Evolutionary conservation across 1,140 invertebrate species (phyloP).

Genomic region (Augochlora pura): DNA sequence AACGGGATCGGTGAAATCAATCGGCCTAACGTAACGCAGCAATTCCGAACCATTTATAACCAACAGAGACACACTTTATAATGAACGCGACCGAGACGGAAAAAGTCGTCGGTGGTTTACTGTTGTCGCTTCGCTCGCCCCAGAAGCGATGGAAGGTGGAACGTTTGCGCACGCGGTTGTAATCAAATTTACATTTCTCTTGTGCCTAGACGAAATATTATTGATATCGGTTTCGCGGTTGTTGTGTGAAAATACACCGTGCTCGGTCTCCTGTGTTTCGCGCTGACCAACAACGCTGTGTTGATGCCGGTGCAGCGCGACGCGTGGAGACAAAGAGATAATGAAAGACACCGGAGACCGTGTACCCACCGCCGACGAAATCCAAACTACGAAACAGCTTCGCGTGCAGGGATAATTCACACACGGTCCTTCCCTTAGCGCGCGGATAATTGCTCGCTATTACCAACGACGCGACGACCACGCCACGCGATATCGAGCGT

Average conservation of each 20-base stretch:
- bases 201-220: not conserved
- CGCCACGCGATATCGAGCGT: not conserved
- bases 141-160: not conserved
- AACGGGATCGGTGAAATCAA: not conserved
- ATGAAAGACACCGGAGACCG: not conserved
- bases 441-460: not conserved
- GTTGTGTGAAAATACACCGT: not conserved
- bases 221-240: conserved; percentile 15
- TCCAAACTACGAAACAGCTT: conserved; percentile 2
- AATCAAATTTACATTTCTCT: conserved; percentile 45
- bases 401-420: conserved; percentile 4
- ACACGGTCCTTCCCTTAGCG: not conserved
- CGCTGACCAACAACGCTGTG: too few species aligned
- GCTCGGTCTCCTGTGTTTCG: too few species aligned
- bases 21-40: not conserved
- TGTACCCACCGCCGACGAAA: not conserved
- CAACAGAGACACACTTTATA: not conserved
- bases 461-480: not conserved
- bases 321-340: too few species aligned
- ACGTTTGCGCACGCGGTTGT: conserved; percentile 30
- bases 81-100: not conserved
- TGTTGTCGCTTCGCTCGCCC: conserved; percentile 12
- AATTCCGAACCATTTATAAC: conserved; percentile 3
- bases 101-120: conserved; percentile 17
- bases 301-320: too few species aligned